Base-by-base conservation (phyloP, 2,113 vertebrate genomes). In the Acanthochromis polyacanthus region DNA sequence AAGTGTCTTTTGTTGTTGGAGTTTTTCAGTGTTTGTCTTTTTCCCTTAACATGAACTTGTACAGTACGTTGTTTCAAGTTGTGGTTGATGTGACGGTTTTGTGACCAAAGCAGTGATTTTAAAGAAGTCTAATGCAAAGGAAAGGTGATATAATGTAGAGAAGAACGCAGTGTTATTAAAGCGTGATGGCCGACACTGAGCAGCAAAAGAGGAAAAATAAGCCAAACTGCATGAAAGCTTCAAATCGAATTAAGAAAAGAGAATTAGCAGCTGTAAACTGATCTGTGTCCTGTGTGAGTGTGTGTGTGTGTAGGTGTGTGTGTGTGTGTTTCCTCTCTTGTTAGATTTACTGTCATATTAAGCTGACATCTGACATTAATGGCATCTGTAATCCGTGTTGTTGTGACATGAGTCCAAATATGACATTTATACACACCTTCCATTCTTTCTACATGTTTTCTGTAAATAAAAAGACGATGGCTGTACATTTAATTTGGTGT, bases 391-490 rank as follows among this genome's bases (percentile, higher is more conserved):
- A 73, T 71, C 59, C 66, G 56, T 80, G 68, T 58, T 75, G 28
- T 88, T 75, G 70, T 89, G 32, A 67, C 80, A 89, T 22, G 0
- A 75, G 40, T 48, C 30, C 28, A 67, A 69, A 59, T 89, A 75
- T 82, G 62, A 70, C n/a, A 69, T 71, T 50, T 46, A 52, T 59
- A 53, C 12, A 14, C 14, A 43, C n/a, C 4, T 11, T 45, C 10
- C 22, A 46, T 16, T 59, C 23, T 65, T 48, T 53, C 38, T 14
- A 52, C 22, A 10, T 76, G 38, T 72, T 84, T 80, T 62, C 32
- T 30, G 69, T 56, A 53, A 87, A 87, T 88, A 88, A 89, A 91
- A 74, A 17, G 4, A 14, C 23, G 14, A 46, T 58, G 40, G 59
- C 19, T 23, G 20, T 38, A 62, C 2, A 12, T 50, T 17, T n/a